phyloP scores from a whole-genome alignment of 2,113 vertebrate species.

The Lamprologus lemairii region DNA sequence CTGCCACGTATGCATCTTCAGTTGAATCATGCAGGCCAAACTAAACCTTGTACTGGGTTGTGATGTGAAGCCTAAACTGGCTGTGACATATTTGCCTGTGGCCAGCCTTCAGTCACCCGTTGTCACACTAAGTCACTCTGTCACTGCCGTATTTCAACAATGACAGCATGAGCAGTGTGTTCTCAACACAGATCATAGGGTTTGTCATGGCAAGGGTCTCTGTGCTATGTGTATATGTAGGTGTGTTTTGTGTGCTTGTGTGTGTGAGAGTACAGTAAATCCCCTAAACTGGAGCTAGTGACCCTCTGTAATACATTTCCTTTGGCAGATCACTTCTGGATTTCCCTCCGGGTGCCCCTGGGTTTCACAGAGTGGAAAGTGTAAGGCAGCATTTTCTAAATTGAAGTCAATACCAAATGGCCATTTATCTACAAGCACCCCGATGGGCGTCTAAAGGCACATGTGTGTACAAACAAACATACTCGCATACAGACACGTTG shows the following conservation, averaged over 20 bases:
- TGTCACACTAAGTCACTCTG: conserved; percentile 47
- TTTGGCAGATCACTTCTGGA: conserved; percentile 56
- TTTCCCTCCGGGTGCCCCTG: conserved; percentile 52
- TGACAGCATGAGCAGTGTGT: conserved; percentile 39
- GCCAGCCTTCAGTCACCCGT: conserved; percentile 47
- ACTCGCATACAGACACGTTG: not conserved
- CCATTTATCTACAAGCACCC: conserved; percentile 68
- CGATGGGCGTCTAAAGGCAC: conserved; percentile 40
- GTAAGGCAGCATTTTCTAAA: conserved; percentile 70
- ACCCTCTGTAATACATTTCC: conserved; percentile 66
- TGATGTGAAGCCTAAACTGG: conserved; percentile 41
- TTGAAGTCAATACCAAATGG: conserved; percentile 69
- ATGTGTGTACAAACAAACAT: not conserved
- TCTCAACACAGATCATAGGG: conserved; percentile 44
- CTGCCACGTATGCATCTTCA: conserved; percentile 16
- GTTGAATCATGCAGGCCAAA: conserved; percentile 36
- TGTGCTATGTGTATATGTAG: not conserved
- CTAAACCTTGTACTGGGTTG: conserved; percentile 12
- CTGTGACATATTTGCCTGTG: conserved; percentile 59
- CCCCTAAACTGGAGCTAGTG: conserved; percentile 55
- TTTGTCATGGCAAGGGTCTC: conserved; percentile 29
- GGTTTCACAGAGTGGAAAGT: conserved; percentile 61
- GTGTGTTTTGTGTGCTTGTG: not conserved
- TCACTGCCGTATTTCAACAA: conserved; percentile 50
- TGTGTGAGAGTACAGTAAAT: conserved; percentile 47